Base-by-base conservation (phyloP, 2,797 vertebrate species). In the Hephaestus fuliginosus region DNA sequence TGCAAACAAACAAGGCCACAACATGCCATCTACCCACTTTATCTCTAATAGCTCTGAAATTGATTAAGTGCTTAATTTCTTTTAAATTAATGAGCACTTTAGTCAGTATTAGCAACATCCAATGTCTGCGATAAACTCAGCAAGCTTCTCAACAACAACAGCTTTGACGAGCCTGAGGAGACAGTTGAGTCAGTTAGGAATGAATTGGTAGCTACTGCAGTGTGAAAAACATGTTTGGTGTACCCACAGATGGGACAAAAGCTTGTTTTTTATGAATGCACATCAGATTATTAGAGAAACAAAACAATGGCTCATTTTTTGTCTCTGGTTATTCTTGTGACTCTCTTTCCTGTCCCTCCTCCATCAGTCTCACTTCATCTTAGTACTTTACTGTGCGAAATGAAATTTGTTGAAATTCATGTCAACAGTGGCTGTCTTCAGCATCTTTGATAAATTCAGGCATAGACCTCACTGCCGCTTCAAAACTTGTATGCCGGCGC, bases 21-120 rank as follows among this genome's bases (percentile, higher is more conserved):
- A 39, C 7, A 63, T 74, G n/a, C n/a, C 5, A 72, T 56, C 9
- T 48, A 12, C 41, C 14, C 67, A 39, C 49, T 6, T 52, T 73
- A 49, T 46, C 30, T 65, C 13, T 60, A 51, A 20, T 39, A 12
- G 4, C 49, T 36, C 49, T 70, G 1, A 18, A 33, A 20, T 58
- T 25, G 15, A 58, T 56, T 44, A 1, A 63, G 64, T 39, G 28
- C 4, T 43, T 55, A 20, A 71, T 7, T 43, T 30, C 0, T 17
- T 25, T 25, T 25, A 25, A 51, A 41, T 48, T 63, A 78, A 66
- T 70, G 8, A 76, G 22, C n/a, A 69, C 33, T 74, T 28, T 67
- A 46, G 60, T 63, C 64, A 44, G n/a, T 28, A 39, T 56, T 55
- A 10, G 15, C 14, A 5, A 58, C 9, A 22, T 75, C 18, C 28